Percentiles rank a stretch among this genome's conserved stretches.
phyloP scores from a whole-genome alignment of 2,888 invertebrate genomes.

The Sphaerophoria rueppellii region DNA sequence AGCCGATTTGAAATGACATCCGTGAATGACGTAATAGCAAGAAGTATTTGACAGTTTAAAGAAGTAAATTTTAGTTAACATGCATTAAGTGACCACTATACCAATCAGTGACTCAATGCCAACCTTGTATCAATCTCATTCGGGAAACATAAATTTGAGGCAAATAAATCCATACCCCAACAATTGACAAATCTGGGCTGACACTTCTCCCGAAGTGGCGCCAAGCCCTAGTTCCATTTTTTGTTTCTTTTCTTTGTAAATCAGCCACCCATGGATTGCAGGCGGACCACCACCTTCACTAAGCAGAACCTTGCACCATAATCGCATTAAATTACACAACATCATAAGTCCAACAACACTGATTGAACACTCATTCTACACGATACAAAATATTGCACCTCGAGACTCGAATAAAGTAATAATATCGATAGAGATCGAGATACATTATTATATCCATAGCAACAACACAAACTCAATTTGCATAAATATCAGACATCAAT shows the following conservation, averaged over 20 bases:
- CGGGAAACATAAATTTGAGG: not conserved
- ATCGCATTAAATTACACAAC: slow-evolving; percentile 66
- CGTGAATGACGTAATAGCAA: no score
- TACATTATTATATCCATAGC: slow-evolving; percentile 28
- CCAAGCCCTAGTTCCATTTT: slow-evolving; percentile 45
- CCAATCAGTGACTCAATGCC: not conserved
- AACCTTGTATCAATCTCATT: not conserved
- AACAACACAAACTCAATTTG: slow-evolving; percentile 44
- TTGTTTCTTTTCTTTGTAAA: slow-evolving; percentile 1
- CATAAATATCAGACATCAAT: slow-evolving; percentile 36
- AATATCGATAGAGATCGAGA: slow-evolving; percentile 6
- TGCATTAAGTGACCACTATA: not conserved
- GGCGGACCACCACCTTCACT: slow-evolving; percentile 28
- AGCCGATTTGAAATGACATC: no score
- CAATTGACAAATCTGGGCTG: slow-evolving; percentile 27
- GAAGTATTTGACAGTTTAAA: no score
- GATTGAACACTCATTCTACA: slow-evolving; percentile 37
- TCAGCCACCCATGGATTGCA: slow-evolving; percentile 40
- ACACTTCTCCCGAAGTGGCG: slow-evolving; percentile 41
- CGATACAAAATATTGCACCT: slow-evolving; percentile 15
- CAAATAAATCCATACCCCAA: not conserved
- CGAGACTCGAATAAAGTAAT: not conserved
- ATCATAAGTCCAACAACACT: slow-evolving; percentile 36
- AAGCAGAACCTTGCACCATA: slow-evolving; percentile 58
- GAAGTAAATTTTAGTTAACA: no score